Evolutionary conservation across 2,797 vertebrate species (phyloP), one percentile per base, ranked within the genome.

Genomic region (Megalops cyprinoides): DNA sequence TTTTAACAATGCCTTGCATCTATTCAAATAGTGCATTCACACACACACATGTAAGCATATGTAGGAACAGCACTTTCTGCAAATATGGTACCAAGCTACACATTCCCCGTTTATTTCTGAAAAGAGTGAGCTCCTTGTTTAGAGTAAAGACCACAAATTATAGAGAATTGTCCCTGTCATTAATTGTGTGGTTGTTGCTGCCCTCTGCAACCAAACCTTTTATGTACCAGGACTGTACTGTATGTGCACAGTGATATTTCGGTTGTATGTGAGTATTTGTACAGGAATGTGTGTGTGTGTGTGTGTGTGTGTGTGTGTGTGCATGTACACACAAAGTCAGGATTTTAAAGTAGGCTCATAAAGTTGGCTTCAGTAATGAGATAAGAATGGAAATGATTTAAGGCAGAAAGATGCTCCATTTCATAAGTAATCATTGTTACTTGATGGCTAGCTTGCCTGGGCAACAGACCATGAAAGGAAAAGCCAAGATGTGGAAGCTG

Each of bases 1-100:
- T 79, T 79, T 73, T 74, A 79, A 79, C 78, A 58, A 73, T 74
- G 14, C 37, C 25, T 56, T 71, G 44, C 67, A 79, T 53, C 71
- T 49, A 31, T 48, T 39, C 67, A 74, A 58, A 49, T 71, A 10
- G 37, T 44, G 39, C 67, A 65, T 42, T 31, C 20, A 37, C 44
- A 39, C 15, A 23, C 39, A 39, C 18, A 23, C 10, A 23, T 10
- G n/a, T 23, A 71, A 5, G 6, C 20, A 42, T 71, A 71, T 44
- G n/a, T n/a, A 3, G 44, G 44, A 42, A 71, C 9, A 23, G 67
- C 20, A 71, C 37, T 39, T n/a, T 8, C 37, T 71, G 39, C 25
- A 42, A 8, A 44, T n/a, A 9, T 23, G 7, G 37, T 44, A 42
- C 37, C 8, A n/a, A n/a, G n/a, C n/a, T 20, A 69, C 28, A 69